Conservation (phyloP, 2,888 invertebrate species). For the Nomada lathburiana region DNA sequence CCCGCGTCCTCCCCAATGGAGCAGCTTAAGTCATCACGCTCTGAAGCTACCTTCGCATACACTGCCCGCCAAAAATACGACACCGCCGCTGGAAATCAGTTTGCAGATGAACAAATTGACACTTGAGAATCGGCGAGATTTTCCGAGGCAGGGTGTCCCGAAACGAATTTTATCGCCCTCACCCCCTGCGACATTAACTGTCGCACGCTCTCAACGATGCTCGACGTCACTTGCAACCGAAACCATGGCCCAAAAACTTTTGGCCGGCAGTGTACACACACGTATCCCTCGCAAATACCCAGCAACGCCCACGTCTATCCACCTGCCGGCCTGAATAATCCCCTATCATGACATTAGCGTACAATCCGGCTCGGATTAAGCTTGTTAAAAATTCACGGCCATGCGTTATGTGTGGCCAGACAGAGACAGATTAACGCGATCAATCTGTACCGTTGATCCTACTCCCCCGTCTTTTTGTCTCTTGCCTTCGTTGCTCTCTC, state of each 20-base stretch:
- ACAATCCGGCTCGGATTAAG: conserved; percentile 58
- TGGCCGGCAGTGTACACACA: too few species aligned
- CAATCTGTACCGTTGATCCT: conserved; percentile 72
- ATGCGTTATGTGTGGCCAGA: conserved; percentile 75
- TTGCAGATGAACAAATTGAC: too few species aligned
- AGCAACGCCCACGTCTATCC: conserved; percentile 46
- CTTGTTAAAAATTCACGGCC: conserved; percentile 57
- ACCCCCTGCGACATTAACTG: too few species aligned
- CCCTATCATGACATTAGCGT: conserved; percentile 58
- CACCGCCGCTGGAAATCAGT: too few species aligned
- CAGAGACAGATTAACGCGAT: conserved; percentile 78
- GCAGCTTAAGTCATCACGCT: too few species aligned
- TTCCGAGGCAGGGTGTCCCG: too few species aligned
- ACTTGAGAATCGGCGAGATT: too few species aligned
- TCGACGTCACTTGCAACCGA: background rate
- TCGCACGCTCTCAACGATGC: too few species aligned
- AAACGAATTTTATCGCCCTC: too few species aligned
- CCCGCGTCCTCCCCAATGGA: too few species aligned
- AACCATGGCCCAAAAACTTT: background rate
- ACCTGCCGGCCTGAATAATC: conserved; percentile 52
- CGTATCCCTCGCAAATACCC: background rate
- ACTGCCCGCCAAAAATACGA: too few species aligned
- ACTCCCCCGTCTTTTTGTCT: conserved; percentile 47
- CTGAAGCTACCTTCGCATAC: too few species aligned
- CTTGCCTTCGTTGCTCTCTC: conserved; percentile 10